Evolutionary conservation across 2,888 invertebrate genomes (phyloP), one percentile per base, ranked within the genome.

Genomic region (Acleris laterana): DNA sequence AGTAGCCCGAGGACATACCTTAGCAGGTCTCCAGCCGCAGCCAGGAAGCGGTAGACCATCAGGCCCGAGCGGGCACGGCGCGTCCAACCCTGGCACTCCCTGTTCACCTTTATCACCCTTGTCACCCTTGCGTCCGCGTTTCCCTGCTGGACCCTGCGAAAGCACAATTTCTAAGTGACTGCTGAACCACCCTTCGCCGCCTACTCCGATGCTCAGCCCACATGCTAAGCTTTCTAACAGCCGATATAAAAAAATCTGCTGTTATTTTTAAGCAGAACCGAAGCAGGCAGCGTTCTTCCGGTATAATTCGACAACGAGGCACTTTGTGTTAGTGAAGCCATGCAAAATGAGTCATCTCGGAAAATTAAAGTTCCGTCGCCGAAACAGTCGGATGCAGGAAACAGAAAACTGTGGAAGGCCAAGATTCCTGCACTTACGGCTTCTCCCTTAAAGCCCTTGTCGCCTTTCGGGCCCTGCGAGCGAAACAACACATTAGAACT

Each of bases 31-130:
- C 98, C 98, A 98, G 77, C 98, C 98, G 90, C 99, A 99, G 78
- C 98, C 99, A 62, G 98, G 98, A 79, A 99, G 93, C 70, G 99
- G 99, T 80, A 99, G 94, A 70, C 99, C 99, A 90, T 99, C 99
- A 59, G 96, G 95, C 65, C 98, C 99, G 67, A 99, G 94, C 72
- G 99, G 99, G 93, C 99, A 99, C n/a, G 99, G 99, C 52, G 99
- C 99, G 93, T 99, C 99, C 78, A 99, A 93, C 46, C 99, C 99
- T 44, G 99, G 99, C 74, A 98, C 98, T 75, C 99, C 99, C 94
- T 98, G 97, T 81, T 98, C 98, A 65, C 99, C 99, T 91, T 97
- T 97, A 81, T 97, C 96, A 49, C 99, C 99, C 81, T 96, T 96
- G 88, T 98, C 97, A 42, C 99, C 99, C 91, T 97, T 97, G 75